Percentiles rank a stretch among this genome's conserved stretches.
These are phyloP conservation scores for Caenorhabditis briggsae DNA, from an alignment of 1,140 invertebrate genomes.

Conservation along the genomic window DNA sequence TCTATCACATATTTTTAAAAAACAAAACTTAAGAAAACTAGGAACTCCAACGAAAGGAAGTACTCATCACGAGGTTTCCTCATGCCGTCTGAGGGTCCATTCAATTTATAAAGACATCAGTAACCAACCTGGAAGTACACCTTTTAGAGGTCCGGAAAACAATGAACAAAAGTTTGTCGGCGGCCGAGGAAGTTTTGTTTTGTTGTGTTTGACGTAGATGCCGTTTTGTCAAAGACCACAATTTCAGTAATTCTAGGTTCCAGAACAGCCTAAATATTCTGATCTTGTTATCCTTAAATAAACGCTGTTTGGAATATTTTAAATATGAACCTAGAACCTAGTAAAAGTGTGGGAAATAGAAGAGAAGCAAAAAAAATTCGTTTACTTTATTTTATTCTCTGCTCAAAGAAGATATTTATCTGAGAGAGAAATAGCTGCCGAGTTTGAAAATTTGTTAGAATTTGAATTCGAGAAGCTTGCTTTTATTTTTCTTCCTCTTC, in stretches of 20 bases:
- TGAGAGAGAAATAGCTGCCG: not conserved
- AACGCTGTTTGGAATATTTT: not conserved
- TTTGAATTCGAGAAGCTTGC: not conserved
- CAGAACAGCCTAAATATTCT: too few species aligned
- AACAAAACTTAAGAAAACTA: too few species aligned
- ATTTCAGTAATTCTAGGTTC: not conserved
- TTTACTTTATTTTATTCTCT: conserved; percentile 44
- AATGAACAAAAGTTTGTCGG: conserved; percentile 30
- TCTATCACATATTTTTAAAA: too few species aligned
- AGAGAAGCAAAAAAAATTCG: conserved; percentile 26
- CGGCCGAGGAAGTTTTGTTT: not conserved
- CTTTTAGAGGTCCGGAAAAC: conserved; percentile 47
- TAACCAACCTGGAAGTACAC: conserved; percentile 45
- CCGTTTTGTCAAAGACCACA: not conserved
- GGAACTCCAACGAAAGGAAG: too few species aligned
- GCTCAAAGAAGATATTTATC: conserved; percentile 49
- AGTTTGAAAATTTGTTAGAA: conserved; percentile 13
- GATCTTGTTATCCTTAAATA: not conserved
- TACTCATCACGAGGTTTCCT: not conserved
- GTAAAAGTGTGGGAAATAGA: not conserved
- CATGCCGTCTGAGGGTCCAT: not conserved
- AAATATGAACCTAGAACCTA: not conserved
- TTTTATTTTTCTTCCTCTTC: not conserved
- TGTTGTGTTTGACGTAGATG: conserved; percentile 12
- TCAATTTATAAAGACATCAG: conserved; percentile 31